A percentile compares a stretch with the other conserved stretches of the same genome.
Conservation (phyloP, 2,888 invertebrate species). For the Drosophila aldrichi region DNA sequence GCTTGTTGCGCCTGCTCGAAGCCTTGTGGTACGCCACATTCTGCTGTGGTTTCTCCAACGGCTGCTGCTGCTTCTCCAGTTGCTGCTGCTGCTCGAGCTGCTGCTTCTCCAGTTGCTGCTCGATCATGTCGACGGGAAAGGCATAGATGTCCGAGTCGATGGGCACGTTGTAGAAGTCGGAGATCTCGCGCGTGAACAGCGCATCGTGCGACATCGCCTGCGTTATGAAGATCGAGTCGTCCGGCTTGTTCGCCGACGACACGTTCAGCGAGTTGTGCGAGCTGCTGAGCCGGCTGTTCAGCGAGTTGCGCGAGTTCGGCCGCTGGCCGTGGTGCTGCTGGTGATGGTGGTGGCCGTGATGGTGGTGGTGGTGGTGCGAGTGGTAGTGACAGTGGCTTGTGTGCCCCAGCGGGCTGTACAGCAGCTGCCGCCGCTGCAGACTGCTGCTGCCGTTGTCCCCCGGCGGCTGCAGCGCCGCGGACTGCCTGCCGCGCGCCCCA, state of each 20-base stretch:
- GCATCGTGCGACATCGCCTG: conserved; percentile 95
- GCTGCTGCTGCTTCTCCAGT: conserved; percentile 28
- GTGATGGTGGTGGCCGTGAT: conserved; percentile 58
- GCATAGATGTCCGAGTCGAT: conserved; percentile 95
- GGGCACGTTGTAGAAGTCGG: conserved; percentile 94
- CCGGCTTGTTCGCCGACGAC: conserved; percentile 90
- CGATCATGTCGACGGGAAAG: conserved; percentile 92
- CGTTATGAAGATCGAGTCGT: conserved; percentile 94
- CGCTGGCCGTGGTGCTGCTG: conserved; percentile 85
- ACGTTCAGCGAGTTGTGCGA: conserved; percentile 93
- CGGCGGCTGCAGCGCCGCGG: conserved; percentile 29
- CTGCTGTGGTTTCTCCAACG: conserved; percentile 2
- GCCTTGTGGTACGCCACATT: conserved; percentile 27
- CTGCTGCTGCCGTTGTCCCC: conserved; percentile 64
- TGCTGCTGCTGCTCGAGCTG: conserved; percentile 23
- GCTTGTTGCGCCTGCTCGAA: conserved; percentile 74
- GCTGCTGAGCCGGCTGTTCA: conserved; percentile 92
- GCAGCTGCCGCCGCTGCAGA: conserved; percentile 77
- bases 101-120: conserved; percentile 48
- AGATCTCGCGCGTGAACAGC: conserved; percentile 91
- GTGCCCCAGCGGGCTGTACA: conserved; percentile 84
- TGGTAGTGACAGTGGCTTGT: conserved; percentile 80
- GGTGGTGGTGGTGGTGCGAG: conserved; percentile 51
- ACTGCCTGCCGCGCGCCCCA: conserved; percentile 71
- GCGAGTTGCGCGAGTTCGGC: conserved; percentile 91